Evolutionary conservation across 2,797 vertebrate genomes (phyloP), one percentile per base, ranked within the genome.

Genomic region (Cossypha polioptera): DNA sequence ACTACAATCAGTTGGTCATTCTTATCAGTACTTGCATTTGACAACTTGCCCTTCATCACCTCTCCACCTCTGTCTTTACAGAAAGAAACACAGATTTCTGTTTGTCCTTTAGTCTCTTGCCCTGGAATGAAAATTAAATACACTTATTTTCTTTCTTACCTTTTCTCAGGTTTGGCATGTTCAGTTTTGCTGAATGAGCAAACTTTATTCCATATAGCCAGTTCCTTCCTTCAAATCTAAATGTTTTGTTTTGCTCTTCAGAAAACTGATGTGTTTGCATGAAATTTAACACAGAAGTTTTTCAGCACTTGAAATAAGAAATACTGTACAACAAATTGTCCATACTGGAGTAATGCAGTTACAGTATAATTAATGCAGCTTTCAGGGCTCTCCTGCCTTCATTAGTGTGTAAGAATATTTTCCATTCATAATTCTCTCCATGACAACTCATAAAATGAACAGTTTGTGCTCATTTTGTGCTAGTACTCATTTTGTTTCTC

Each of bases 371-470:
- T 94, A 96, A 84, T 91, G 84, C 69, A 79, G 61, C 74, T 95
- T 90, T 94, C 80, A 61, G 53, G 68, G 45, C 69, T 97, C 53
- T 93, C 26, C 76, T 96, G 80, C 79, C 58, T 92, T 92, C 57
- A 8, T 94, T 95, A 92, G 62, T 76, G 28, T 5, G 15, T 81
- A 95, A 78, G 77, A 88, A 81, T 95, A 90, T 86, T 95, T 95
- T 92, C 79, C 95, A 95, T 96, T 96, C 95, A 97, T 95, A 96
- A 94, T 96, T 96, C 74, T 95, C 91, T 95, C 92, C 88, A 92
- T 93, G 95, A 97, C 93, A 94, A 95, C 90, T 96, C 88, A 82
- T 94, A 73, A 95, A 96, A 93, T 96, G 92, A 95, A 95, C 90
- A 94, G 67, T 97, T 95, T 96, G 94, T 95, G 90, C 90, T 96